phyloP scores from a whole-genome alignment of 2,113 vertebrate species.

The Hypocryptadius cinnamomeus region DNA sequence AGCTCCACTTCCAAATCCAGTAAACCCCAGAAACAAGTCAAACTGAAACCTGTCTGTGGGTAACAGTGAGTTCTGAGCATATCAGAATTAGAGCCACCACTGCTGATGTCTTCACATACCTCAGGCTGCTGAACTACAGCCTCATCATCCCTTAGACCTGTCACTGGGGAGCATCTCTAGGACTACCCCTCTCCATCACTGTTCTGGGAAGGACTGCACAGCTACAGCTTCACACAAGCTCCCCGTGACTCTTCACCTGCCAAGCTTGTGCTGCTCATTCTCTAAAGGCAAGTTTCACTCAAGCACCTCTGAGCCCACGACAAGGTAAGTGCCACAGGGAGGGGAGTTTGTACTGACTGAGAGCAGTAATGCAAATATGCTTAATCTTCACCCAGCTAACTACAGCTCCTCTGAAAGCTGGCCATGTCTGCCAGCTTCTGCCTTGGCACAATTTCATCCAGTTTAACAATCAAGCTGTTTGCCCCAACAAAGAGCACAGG shows the following conservation, averaged over 20 bases:
- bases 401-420: not conserved
- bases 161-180: not conserved
- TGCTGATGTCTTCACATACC: not conserved
- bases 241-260: not conserved
- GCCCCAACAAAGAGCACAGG: not conserved
- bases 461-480: not conserved
- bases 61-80: not conserved
- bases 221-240: not conserved
- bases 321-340: not conserved
- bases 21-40: not conserved
- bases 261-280: accelerated
- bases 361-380: not conserved
- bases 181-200: not conserved
- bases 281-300: not conserved
- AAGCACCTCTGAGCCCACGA: not conserved
- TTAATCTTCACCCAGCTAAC: not conserved
- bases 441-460: not conserved
- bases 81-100: not conserved
- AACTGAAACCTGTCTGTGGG: slow-evolving; percentile 5
- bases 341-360: not conserved
- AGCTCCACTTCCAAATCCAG: slow-evolving; percentile 3
- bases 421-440: not conserved
- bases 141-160: not conserved
- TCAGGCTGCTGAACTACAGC: not conserved
- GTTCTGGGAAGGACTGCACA: not conserved